Percentiles rank a stretch among this genome's conserved stretches.
Conservation (phyloP, 1,140 invertebrate genomes). For the Saccostrea cuccullata region DNA sequence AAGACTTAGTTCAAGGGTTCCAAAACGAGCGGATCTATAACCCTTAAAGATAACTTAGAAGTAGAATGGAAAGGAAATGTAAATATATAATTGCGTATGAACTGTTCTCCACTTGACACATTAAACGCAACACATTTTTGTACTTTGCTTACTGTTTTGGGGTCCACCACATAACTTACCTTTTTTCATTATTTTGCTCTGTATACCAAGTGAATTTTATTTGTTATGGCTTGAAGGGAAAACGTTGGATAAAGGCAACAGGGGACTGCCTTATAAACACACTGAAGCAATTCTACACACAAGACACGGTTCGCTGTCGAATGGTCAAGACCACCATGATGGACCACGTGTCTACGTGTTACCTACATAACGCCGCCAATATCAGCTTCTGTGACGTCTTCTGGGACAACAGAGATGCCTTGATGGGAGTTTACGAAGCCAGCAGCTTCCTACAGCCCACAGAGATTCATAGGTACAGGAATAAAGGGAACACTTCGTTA, state of each 20-base stretch:
- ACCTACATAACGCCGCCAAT: conserved; percentile 19
- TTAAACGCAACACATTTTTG: background rate
- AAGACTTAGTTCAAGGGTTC: too few species aligned
- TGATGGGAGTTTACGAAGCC: conserved; percentile 42
- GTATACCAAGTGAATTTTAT: background rate
- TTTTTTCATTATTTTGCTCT: too few species aligned
- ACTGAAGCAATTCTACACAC: conserved; percentile 44
- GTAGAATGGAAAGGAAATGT: background rate
- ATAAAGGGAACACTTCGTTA: too few species aligned
- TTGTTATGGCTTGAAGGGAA: conserved; percentile 34
- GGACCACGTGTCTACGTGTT: conserved; percentile 44
- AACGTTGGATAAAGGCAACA: conserved; percentile 34
- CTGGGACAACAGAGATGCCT: conserved; percentile 44
- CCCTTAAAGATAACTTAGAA: background rate
- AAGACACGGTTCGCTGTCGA: conserved; percentile 38
- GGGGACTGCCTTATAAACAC: conserved; percentile 36
- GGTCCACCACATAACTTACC: too few species aligned
- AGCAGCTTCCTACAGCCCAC: conserved; percentile 31
- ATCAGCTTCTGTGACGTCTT: conserved; percentile 48
- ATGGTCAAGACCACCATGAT: conserved; percentile 44
- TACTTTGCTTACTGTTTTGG: too few species aligned
- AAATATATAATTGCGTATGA: background rate
- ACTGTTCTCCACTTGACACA: background rate
- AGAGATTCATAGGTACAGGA: background rate
- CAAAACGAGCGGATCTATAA: too few species aligned